phyloP scores from a whole-genome alignment of 2,888 invertebrate species.

The Bellardia pandia region DNA sequence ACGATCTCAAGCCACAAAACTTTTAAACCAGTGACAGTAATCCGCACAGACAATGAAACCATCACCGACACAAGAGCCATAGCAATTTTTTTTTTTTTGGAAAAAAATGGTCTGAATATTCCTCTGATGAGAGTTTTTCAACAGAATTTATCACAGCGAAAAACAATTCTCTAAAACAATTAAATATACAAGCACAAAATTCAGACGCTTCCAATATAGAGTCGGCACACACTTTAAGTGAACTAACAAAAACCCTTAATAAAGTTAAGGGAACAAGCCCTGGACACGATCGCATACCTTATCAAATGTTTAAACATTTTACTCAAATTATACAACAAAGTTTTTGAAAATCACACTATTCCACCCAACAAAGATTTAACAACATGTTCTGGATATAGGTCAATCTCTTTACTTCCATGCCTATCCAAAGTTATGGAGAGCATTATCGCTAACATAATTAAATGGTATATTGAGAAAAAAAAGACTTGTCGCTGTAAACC shows the following conservation, averaged over 20 bases:
- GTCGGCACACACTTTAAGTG: neutral
- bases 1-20: neutral
- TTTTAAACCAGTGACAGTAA: neutral
- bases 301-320: neutral
- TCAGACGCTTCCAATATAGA: neutral
- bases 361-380: constrained; percentile 7
- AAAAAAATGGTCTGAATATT: constrained; percentile 18
- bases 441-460: too few species aligned
- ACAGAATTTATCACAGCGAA: neutral
- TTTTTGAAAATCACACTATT: neutral
- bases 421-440: too few species aligned
- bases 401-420: too few species aligned
- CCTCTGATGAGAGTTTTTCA: neutral
- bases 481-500: neutral
- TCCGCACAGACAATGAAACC: neutral
- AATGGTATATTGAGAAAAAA: too few species aligned
- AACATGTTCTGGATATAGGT: neutral
- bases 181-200: neutral
- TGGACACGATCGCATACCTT: neutral
- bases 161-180: neutral
- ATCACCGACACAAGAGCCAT: neutral
- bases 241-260: neutral
- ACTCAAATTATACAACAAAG: constrained; percentile 4
- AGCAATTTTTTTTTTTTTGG: constrained; percentile 2
- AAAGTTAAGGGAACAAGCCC: neutral